Base-by-base conservation (phyloP, 2,113 vertebrate species). In the Silurus glanis region DNA sequence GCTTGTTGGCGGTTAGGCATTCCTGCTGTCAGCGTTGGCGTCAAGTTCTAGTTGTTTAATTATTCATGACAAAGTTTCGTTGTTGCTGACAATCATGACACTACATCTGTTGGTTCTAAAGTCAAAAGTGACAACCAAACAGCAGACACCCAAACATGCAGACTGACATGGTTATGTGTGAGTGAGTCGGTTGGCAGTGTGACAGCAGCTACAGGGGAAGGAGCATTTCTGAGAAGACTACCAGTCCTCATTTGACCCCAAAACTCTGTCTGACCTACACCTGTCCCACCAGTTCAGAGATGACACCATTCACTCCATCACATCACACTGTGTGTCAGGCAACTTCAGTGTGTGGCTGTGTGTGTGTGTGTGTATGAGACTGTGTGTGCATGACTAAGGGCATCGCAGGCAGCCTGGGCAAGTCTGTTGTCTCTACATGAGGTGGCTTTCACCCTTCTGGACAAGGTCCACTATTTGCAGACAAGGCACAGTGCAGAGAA, bases 391-490 rank as follows among this genome's bases (percentile, higher is more conserved):
- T 47, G 67, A 47, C 74, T 51, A 21, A 76, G 25, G 47, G 59
- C 37, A 47, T 23, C 37, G 47, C 23, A 64, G 64, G 67, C 12
- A 51, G 64, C 56, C 67, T 58, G 80, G 59, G 51, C 80, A 61
- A 67, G 79, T 82, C 58, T 86, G 61, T 59, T 74, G 23, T 80
- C 84, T 83, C 81, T 21, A 85, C 81, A 75, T 61, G 72, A 53
- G 74, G 78, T 82, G 84, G 87, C 86, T 89, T 89, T 89, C 89
- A 88, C 89, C 81, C 79, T 62, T 86, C 82, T 80, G 89, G 84
- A 61, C 86, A 88, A 89, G 86, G 89, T 83, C 86, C 86, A 86
- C 55, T 37, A 83, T 83, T 87, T 83, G 74, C 85, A 83, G 85
- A 82, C 47, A 87, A 66, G 85, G 85, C 80, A 83, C 71, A 83